These are phyloP conservation scores for Grus americana DNA, from an alignment of 2,113 vertebrate genomes.

Conservation along the genomic window DNA sequence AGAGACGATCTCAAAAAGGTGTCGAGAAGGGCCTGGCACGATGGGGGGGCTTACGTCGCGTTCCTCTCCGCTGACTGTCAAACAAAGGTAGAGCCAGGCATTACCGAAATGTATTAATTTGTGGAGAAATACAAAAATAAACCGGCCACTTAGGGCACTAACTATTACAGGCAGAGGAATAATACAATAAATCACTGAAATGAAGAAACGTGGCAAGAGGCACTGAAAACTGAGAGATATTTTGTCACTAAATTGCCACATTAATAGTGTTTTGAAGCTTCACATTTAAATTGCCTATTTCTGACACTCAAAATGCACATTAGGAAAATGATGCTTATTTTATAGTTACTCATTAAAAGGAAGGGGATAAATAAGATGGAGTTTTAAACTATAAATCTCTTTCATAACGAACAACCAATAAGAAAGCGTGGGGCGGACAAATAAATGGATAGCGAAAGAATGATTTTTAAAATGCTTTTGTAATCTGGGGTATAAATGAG, in stretches of 20 bases:
- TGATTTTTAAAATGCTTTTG: slow-evolving; percentile 50
- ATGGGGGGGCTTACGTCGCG: neutral
- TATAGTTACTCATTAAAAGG: slow-evolving; percentile 72
- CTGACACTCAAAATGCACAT: slow-evolving; percentile 73
- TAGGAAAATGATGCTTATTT: slow-evolving; percentile 77
- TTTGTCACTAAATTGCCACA: slow-evolving; percentile 74
- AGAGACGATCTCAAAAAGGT: slow-evolving; percentile 40
- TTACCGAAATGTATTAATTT: slow-evolving; percentile 58
- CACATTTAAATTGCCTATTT: slow-evolving; percentile 75
- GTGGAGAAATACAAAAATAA: slow-evolving; percentile 68
- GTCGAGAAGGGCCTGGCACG: slow-evolving; percentile 7
- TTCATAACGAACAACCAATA: slow-evolving; percentile 61
- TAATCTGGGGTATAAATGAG: slow-evolving; percentile 63
- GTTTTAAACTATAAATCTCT: slow-evolving; percentile 66
- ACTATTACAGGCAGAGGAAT: slow-evolving; percentile 67
- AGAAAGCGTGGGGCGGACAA: slow-evolving; percentile 22
- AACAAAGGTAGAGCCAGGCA: slow-evolving; percentile 63
- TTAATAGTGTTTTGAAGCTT: slow-evolving; percentile 71
- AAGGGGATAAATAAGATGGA: slow-evolving; percentile 69
- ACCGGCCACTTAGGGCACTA: slow-evolving; percentile 34
- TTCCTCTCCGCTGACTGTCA: slow-evolving; percentile 69
- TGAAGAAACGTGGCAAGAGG: slow-evolving; percentile 69
- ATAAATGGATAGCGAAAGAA: slow-evolving; percentile 62
- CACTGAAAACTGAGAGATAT: slow-evolving; percentile 67
- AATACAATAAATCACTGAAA: slow-evolving; percentile 73